Evolutionary conservation across 2,113 vertebrate genomes (phyloP), one percentile per base, ranked within the genome.

Genomic region (Heliornis fulica): DNA sequence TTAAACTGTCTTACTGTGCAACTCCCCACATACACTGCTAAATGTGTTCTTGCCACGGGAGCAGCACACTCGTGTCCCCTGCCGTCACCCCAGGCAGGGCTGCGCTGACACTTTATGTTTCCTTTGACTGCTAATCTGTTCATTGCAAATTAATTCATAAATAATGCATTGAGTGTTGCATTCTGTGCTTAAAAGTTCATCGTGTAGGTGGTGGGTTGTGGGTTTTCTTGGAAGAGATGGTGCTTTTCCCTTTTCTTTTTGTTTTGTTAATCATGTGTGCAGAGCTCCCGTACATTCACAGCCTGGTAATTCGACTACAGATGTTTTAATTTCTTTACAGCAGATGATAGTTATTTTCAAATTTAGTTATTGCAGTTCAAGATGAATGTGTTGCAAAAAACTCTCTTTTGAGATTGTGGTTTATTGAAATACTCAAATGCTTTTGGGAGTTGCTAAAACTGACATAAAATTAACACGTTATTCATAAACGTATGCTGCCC

Each of bases 71-170:
- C 3, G 6, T 56, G 60, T 90, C 84, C 92, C 89, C 89, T 41
- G 90, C 66, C 1, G 0, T 79, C 78, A 82, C 87, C 87, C 81
- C 91, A 50, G 87, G 87, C 89, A 76, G 70, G 69, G 87, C 74
- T 69, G 57, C 0, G 6, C 69, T 79, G 81, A 81, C 91, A 57
- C 74, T 89, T 89, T 80, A 19, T 53, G 82, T 95, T 95, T 53
- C 92, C 82, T 93, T 93, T 93, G 90, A 77, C 89, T 96, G 78
- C 87, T 93, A 96, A 95, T 85, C 79, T 74, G 71, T 90, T 97
- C 91, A 25, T 20, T 94, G 91, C 69, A 94, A 91, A 96, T 96
- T 86, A 96, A 93, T 51, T 90, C 79, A 94, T 96, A 96, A 94
- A 96, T 96, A 96, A 96, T 97, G 94, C 93, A 96, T 92, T 9